Evolutionary conservation across 2,113 vertebrate species (phyloP).

Genomic region (Zosterops pallidus): DNA sequence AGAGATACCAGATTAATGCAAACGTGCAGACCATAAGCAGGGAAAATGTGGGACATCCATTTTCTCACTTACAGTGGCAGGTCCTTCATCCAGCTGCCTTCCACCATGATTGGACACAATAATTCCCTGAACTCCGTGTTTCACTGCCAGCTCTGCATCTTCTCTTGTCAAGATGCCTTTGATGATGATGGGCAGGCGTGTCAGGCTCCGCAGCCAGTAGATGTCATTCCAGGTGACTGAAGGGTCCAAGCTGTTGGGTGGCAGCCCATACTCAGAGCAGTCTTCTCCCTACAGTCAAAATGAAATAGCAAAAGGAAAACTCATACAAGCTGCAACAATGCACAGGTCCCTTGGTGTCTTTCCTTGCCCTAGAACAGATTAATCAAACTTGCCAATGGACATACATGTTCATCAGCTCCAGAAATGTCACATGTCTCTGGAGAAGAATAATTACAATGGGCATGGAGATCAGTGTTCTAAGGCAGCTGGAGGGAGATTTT

Average conservation of each 20-base stretch:
- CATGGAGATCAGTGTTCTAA: background rate
- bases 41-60: background rate
- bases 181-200: slow-evolving; percentile 89
- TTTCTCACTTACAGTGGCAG: slow-evolving; percentile 81
- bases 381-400: background rate
- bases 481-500: background rate
- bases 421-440: background rate
- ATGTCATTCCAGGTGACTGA: slow-evolving; percentile 91
- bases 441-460: background rate
- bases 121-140: slow-evolving; percentile 88
- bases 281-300: slow-evolving; percentile 67
- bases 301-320: background rate
- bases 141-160: slow-evolving; percentile 91
- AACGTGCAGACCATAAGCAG: rapidly evolving
- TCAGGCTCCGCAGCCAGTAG: slow-evolving; percentile 85
- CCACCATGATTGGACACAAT: slow-evolving; percentile 96
- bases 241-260: slow-evolving; percentile 79
- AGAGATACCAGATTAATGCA: background rate
- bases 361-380: background rate
- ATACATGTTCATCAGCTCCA: background rate
- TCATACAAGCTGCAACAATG: background rate
- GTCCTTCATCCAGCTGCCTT: slow-evolving; percentile 90
- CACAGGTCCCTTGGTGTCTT: background rate
- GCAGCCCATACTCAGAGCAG: slow-evolving; percentile 69
- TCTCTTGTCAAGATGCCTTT: slow-evolving; percentile 97